Evolutionary conservation across 1,140 invertebrate species (phyloP), one percentile per base, ranked within the genome.

Genomic region (Drosophila melanogaster): DNA sequence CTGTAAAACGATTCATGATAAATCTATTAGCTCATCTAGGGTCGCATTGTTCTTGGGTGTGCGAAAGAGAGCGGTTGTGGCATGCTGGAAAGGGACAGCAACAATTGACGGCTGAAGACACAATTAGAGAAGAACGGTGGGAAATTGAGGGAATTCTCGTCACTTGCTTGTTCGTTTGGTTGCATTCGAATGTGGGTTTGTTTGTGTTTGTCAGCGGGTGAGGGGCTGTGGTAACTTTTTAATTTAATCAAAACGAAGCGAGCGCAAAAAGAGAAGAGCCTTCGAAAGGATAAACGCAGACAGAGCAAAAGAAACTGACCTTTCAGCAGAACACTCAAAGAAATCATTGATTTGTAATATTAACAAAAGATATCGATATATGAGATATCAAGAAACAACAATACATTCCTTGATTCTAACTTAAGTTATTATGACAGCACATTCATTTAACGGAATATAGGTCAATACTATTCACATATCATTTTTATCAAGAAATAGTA

Each of bases 201-300:
- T 26, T 24, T 47, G 24, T 30, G 24, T 53, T 24, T 50, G 35
- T 47, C 57, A 24, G 22, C 40, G 46, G 53, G 33, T 59, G 71
- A 19, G 49, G 24, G 49, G 24, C 43, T 49, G 72, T 43, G 72
- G 74, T 58, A 77, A 77, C 73, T 77, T 77, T 77, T 77, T 77
- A 77, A 77, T 77, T 77, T 77, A 77, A 77, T 77, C 74, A 77
- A 77, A 77, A 69, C 73, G 74, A 69, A 70, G 64, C 35, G 65
- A 70, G 26, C 41, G 56, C 74, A 41, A 70, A 55, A 17, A 35
- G 43, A 46, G 8, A 35, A 35, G 66, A 67, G 24, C n/a, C 54
- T 17, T 10, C 6, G 41, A 41, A 35, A 24, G 64, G 73, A 76
- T 57, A 69, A 76, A 70, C 44, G 64, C 38, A 57, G 53, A 47